Conservation (phyloP, 2,888 invertebrate genomes). For the Physocephala rufipes region DNA sequence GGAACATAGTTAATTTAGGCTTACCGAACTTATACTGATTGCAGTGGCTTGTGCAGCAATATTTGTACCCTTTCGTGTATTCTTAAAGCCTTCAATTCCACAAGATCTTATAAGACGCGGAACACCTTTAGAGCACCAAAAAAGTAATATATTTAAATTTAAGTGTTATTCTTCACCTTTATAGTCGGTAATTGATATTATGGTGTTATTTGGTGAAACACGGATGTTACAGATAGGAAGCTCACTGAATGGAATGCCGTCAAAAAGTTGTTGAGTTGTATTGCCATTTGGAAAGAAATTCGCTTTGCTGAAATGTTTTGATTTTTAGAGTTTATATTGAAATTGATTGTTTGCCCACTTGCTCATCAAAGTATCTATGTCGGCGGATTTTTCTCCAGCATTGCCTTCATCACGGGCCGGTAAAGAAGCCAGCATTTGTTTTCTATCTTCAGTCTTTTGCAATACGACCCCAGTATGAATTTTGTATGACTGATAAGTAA, state of each 20-base stretch:
- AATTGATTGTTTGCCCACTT: slow-evolving; percentile 66
- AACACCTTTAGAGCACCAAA: slow-evolving; percentile 63
- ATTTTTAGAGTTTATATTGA: not conserved
- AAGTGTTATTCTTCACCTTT: slow-evolving; percentile 67
- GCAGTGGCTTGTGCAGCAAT: slow-evolving; percentile 96
- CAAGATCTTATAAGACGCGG: slow-evolving; percentile 76
- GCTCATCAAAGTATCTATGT: slow-evolving; percentile 74
- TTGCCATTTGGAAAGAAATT: slow-evolving; percentile 78
- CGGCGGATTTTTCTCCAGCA: slow-evolving; percentile 76
- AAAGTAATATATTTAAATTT: not conserved
- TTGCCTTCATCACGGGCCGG: slow-evolving; percentile 78
- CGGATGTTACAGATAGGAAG: slow-evolving; percentile 85
- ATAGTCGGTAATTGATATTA: slow-evolving; percentile 77
- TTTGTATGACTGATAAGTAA: slow-evolving; percentile 22
- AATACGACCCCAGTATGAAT: slow-evolving; percentile 52
- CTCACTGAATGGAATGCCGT: slow-evolving; percentile 80
- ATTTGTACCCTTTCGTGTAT: slow-evolving; percentile 94
- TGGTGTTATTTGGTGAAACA: slow-evolving; percentile 88
- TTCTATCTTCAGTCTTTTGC: slow-evolving; percentile 67
- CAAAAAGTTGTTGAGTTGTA: slow-evolving; percentile 77
- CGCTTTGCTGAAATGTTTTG: slow-evolving; percentile 68
- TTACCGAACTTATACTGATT: slow-evolving; percentile 78
- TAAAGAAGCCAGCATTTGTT: slow-evolving; percentile 69
- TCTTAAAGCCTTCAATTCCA: slow-evolving; percentile 94
- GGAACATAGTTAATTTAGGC: slow-evolving; percentile 46